Percentiles rank a stretch among this genome's conserved stretches.
Conservation (phyloP, 53 echinoderm and acorn worm species). For the Zoroaster sp. region DNA sequence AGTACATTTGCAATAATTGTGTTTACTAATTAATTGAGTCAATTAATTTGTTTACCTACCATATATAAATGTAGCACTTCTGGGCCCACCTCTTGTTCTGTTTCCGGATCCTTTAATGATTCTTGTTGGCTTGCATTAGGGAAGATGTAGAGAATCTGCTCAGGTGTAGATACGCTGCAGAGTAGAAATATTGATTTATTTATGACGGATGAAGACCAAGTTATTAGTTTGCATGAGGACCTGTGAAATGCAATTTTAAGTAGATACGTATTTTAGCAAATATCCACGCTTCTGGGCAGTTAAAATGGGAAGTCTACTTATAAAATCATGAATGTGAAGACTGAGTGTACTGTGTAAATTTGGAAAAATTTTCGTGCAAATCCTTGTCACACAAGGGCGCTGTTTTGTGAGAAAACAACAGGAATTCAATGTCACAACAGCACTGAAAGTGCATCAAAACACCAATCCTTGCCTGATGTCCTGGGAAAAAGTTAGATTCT, state of each 20-base stretch:
- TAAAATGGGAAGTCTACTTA: background rate
- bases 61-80: constrained; percentile 54
- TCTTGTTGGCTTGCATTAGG: background rate
- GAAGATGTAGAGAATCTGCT: background rate
- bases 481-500: too few species aligned
- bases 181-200: background rate
- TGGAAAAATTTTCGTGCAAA: too few species aligned
- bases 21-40: too few species aligned
- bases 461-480: too few species aligned
- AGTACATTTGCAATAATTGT: background rate
- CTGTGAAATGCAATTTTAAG: background rate
- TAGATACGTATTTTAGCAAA: background rate
- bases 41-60: constrained; percentile 13
- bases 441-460: too few species aligned
- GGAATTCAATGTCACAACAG: too few species aligned
- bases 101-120: background rate
- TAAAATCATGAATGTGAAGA: background rate
- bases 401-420: too few species aligned
- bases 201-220: background rate
- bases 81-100: constrained; percentile 48
- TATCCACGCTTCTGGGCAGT: background rate
- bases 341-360: too few species aligned
- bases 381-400: too few species aligned
- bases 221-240: background rate
- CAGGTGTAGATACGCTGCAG: background rate